Percentiles rank a stretch among this genome's conserved stretches.
Conservation (phyloP, 2,797 vertebrate species). For the Acipenser oxyrinchus region DNA sequence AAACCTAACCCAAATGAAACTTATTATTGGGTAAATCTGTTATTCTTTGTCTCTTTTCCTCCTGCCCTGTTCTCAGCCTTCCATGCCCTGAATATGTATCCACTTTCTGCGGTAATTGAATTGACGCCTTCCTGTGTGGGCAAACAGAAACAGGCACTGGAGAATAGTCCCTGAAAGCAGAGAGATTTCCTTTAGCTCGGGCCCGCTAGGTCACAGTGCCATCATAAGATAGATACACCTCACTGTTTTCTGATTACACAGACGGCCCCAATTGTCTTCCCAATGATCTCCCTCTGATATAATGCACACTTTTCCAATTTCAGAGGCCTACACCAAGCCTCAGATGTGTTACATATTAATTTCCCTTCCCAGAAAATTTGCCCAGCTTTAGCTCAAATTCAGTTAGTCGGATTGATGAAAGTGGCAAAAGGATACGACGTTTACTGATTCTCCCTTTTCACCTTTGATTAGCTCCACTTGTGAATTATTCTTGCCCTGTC, state of each 20-base stretch:
- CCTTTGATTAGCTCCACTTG: slow-evolving; percentile 96
- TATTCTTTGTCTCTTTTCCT: slow-evolving; percentile 81
- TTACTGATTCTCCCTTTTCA: slow-evolving; percentile 98
- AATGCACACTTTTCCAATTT: slow-evolving; percentile 78
- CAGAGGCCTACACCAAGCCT: slow-evolving; percentile 59
- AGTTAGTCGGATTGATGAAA: slow-evolving; percentile 99
- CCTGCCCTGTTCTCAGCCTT: slow-evolving; percentile 45
- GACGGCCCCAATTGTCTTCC: slow-evolving; percentile 71
- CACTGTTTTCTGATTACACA: slow-evolving; percentile 85
- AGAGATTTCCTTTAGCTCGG: slow-evolving; percentile 45
- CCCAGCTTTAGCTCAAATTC: slow-evolving; percentile 84
- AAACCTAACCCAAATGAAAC: slow-evolving; percentile 95
- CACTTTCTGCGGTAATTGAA: slow-evolving; percentile 88
- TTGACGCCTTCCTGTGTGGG: slow-evolving; percentile 88
- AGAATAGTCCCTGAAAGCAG: slow-evolving; percentile 76
- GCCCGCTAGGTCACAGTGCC: slow-evolving; percentile 57
- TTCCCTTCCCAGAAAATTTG: slow-evolving; percentile 86
- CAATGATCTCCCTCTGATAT: slow-evolving; percentile 74
- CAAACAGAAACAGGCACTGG: slow-evolving; percentile 76
- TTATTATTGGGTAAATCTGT: slow-evolving; percentile 95
- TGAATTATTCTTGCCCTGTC: slow-evolving; percentile 77
- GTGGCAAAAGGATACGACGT: slow-evolving; percentile 92
- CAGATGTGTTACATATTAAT: slow-evolving; percentile 98
- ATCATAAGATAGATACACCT: slow-evolving; percentile 73
- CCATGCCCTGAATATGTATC: slow-evolving; percentile 87